phyloP scores from a whole-genome alignment of 1,140 invertebrate species.

The Drosophila ogumai region DNA sequence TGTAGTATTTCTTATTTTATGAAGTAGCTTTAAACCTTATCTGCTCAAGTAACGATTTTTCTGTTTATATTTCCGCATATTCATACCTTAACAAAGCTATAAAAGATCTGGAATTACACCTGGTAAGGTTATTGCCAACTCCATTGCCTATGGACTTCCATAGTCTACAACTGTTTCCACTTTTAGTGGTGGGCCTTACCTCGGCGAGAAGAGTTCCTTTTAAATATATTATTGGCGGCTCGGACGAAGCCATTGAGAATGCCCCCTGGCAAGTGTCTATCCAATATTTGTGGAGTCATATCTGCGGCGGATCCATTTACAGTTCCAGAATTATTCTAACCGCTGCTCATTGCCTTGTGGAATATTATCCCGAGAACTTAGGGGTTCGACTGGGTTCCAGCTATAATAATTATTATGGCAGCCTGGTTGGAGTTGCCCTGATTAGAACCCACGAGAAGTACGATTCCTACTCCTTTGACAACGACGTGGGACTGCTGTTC shows the following conservation, averaged over 20 bases:
- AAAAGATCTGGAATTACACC: not conserved
- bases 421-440: not conserved
- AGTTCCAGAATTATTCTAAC: conserved; percentile 85
- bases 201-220: not conserved
- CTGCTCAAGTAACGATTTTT: not conserved
- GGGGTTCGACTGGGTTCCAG: conserved; percentile 21
- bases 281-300: conserved; percentile 73
- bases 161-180: not conserved
- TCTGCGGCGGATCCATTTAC: conserved; percentile 86
- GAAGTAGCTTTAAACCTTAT: not conserved
- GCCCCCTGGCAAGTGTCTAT: conserved; percentile 87
- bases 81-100: not conserved
- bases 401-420: conserved; percentile 1
- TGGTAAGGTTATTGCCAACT: not conserved
- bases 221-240: conserved; percentile 11
- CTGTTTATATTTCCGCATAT: not conserved
- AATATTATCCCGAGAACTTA: not conserved
- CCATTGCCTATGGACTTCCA: not conserved
- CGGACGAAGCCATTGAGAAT: conserved; percentile 84
- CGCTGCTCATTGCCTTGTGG: conserved; percentile 86
- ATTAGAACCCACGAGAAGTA: conserved; percentile 5
- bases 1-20: not conserved
- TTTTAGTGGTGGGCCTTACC: not conserved
- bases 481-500: conserved; percentile 21
- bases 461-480: not conserved